These are phyloP conservation scores for Nemotelus nigrinus DNA, from an alignment of 2,888 invertebrate species.

Conservation along the genomic window DNA sequence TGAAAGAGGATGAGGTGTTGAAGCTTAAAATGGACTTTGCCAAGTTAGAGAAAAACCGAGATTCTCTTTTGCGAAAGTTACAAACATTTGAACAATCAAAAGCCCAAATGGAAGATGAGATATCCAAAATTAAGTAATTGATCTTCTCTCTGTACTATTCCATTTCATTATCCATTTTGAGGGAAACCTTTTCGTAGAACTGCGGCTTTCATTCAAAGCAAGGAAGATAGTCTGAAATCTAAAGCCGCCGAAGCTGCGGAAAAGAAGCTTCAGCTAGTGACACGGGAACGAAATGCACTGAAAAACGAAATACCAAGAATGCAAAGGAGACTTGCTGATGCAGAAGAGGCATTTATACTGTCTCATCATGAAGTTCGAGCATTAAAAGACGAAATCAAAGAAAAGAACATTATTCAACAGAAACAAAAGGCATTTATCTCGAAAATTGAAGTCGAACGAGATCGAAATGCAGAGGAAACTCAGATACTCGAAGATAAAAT, in stretches of 20 bases:
- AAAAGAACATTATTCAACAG: conserved; percentile 57
- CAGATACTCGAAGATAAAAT: conserved; percentile 58
- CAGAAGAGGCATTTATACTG: conserved; percentile 54
- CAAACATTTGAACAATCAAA: conserved; percentile 58
- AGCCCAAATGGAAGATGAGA: conserved; percentile 58
- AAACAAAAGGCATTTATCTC: conserved; percentile 58
- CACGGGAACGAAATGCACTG: conserved; percentile 61
- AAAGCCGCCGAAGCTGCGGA: conserved; percentile 55
- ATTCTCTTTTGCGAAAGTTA: conserved; percentile 60
- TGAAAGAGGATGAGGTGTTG: conserved; percentile 62
- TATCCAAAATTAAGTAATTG: conserved; percentile 49
- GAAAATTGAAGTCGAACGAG: conserved; percentile 59
- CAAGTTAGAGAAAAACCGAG: conserved; percentile 60
- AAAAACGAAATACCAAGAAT: conserved; percentile 56
- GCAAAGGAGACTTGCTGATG: conserved; percentile 44
- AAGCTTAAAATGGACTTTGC: conserved; percentile 61
- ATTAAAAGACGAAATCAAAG: conserved; percentile 58
- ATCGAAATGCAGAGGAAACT: conserved; percentile 61
- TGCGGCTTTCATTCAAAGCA: conserved; percentile 44
- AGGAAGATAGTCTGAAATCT: conserved; percentile 47
- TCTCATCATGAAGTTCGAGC: conserved; percentile 61
- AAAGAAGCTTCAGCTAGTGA: conserved; percentile 59
- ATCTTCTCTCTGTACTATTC: not conserved
- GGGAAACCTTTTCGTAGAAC: conserved; percentile 20
- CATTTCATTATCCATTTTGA: not conserved